Base-by-base conservation (phyloP, 1,140 invertebrate genomes). In the Bombus superbus region DNA sequence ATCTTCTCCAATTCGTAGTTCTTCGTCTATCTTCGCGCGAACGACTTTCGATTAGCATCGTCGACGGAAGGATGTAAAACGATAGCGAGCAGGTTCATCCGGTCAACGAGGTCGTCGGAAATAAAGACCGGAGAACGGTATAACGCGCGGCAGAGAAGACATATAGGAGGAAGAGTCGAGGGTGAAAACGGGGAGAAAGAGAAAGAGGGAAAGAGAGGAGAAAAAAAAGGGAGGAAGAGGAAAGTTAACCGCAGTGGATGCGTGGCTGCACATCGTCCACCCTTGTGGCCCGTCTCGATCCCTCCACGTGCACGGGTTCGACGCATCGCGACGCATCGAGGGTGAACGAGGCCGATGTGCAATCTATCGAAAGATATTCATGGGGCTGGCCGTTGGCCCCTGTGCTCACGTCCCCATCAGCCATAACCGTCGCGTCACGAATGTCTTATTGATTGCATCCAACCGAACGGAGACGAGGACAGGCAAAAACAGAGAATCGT, bases 311-410 rank as follows among this genome's bases (percentile, higher is more conserved):
- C 74, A 40, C 44, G 47, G 87, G 81, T 88, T 91, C 89, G 83
- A 86, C 88, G 89, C 88, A 91, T 91, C 91, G 92, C 91, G 92
- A 93, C 92, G 91, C 91, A 93, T 93, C 92, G 90, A 75, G 84
- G 90, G 90, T 90, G 92, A 91, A 90, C 91, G 91, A 91, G 92
- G 91, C 93, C 91, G 92, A 93, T 95, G 94, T 94, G 94, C 94
- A 95, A 95, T 95, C 94, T 95, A 95, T 95, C 95, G 94, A 95
- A 95, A 95, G 94, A 95, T 95, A 95, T 95, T 95, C 94, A 95
- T 95, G 94, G 94, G 94, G 94, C 91, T 92, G 92, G 91, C 92
- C 93, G 92, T 91, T 93, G 91, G 92, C 90, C 90, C 88, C 84
- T 87, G 89, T 91, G 90, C 91, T 93, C 92, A 86, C 90, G 87